Evolutionary conservation across 2,113 vertebrate genomes (phyloP).

Genomic region (Phrynosoma blainvillii): DNA sequence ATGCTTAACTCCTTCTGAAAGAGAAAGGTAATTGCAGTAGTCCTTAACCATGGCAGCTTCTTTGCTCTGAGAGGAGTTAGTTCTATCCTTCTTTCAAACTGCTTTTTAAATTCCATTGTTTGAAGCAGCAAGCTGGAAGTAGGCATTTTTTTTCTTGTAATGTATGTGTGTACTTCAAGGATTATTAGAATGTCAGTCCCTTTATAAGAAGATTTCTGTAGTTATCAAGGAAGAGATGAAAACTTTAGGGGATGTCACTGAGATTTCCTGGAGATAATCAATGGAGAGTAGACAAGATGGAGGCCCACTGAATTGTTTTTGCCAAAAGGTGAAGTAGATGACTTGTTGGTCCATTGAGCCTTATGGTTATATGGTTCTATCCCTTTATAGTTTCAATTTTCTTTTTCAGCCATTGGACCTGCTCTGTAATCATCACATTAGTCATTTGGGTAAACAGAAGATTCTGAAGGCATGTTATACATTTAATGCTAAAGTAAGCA

Average conservation of each 20-base stretch:
- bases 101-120: not conserved
- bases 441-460: not conserved
- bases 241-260: not conserved
- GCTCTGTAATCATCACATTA: not conserved
- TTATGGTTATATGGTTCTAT: not conserved
- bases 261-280: not conserved
- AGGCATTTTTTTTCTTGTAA: not conserved
- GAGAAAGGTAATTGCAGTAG: not conserved
- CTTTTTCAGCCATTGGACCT: not conserved
- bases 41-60: not conserved
- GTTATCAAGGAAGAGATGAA: not conserved
- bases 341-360: not conserved
- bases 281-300: not conserved
- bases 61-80: not conserved
- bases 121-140: not conserved
- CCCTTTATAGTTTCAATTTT: not conserved
- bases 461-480: not conserved
- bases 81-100: not conserved
- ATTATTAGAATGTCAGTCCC: not conserved
- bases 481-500: not conserved
- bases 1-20: not conserved
- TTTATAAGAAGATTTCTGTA: not conserved
- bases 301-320: not conserved
- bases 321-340: not conserved
- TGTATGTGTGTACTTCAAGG: not conserved